Percentiles rank a stretch among this genome's conserved stretches.
phyloP scores from a whole-genome alignment of 2,797 vertebrate genomes.

The Xenops minutus region DNA sequence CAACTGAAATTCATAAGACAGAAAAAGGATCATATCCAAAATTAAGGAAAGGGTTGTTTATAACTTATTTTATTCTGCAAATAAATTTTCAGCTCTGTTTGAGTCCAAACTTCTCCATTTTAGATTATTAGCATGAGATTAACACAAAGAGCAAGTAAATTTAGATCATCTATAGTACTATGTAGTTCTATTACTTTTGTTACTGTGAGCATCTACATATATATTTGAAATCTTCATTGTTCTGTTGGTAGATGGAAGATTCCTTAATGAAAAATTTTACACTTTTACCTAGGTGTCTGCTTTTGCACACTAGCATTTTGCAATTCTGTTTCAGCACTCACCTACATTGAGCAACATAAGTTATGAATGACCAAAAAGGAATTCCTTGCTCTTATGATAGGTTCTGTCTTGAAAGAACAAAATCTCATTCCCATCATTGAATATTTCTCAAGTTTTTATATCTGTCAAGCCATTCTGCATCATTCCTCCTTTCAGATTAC shows the following conservation, averaged over 20 bases:
- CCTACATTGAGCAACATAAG: not conserved
- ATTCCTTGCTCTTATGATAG: not conserved
- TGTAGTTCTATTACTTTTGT: not conserved
- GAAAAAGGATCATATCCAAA: not conserved
- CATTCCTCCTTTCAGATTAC: not conserved
- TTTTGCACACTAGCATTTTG: not conserved
- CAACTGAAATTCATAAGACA: not conserved
- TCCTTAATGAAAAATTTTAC: not conserved
- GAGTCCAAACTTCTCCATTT: not conserved
- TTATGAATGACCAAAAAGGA: not conserved
- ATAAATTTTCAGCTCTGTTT: not conserved
- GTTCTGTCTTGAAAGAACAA: not conserved
- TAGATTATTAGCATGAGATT: not conserved
- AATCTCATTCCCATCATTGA: not conserved
- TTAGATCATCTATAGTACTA: not conserved
- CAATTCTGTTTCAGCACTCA: not conserved
- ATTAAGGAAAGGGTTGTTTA: not conserved
- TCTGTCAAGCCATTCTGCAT: not conserved
- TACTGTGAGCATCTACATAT: not conserved
- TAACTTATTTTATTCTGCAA: not conserved
- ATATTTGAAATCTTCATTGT: not conserved
- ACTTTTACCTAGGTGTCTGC: not conserved
- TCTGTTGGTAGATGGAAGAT: not conserved
- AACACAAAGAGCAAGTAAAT: not conserved
- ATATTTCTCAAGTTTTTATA: not conserved